Percentiles rank a stretch among this genome's conserved stretches.
Evolutionary conservation across 1,140 invertebrate species (phyloP).

Genomic region (Bombus affinis): DNA sequence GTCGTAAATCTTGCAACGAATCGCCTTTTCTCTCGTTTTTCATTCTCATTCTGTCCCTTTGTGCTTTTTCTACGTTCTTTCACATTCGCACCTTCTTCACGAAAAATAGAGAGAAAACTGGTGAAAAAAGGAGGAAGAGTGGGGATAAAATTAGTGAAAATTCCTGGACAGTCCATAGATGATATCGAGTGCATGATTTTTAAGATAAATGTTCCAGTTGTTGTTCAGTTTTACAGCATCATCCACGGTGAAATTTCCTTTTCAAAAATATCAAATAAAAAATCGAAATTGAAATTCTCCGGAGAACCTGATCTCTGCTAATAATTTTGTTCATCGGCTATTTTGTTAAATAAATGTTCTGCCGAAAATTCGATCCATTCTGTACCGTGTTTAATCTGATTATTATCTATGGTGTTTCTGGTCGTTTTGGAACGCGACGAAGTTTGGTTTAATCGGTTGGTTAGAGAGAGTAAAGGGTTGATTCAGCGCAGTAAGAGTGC

Average conservation of each 20-base stretch:
- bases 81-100: neutral
- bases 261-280: too few species aligned
- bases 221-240: constrained; percentile 19
- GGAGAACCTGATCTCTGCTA: too few species aligned
- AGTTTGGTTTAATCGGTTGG: neutral
- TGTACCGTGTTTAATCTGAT: neutral
- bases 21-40: constrained; percentile 27
- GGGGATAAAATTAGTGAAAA: neutral
- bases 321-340: too few species aligned
- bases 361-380: neutral
- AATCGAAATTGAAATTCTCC: too few species aligned
- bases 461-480: neutral
- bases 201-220: neutral
- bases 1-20: constrained; percentile 70
- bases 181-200: neutral
- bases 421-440: neutral
- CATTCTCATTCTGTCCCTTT: neutral
- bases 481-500: neutral
- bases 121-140: neutral
- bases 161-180: neutral
- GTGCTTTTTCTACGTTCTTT: neutral
- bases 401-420: neutral
- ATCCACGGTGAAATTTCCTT: neutral
- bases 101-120: neutral
- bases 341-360: neutral